A percentile compares a stretch with the other conserved stretches of the same genome.
Conservation (phyloP, 2,888 invertebrate species). For the Eupithecia insigniata region DNA sequence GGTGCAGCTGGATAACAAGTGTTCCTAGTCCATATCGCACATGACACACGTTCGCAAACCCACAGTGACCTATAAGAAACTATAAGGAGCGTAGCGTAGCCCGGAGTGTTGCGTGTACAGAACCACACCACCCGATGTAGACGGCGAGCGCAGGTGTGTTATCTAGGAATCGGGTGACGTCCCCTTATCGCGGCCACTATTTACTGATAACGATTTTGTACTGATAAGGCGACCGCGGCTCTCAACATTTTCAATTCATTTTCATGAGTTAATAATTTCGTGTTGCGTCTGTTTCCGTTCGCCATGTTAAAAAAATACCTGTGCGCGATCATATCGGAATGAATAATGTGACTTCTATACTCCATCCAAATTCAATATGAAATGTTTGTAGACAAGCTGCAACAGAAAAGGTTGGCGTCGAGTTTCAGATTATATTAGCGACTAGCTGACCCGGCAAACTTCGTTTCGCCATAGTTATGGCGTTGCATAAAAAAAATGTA, state of each 20-base stretch:
- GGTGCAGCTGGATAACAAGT: not conserved
- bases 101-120: not conserved
- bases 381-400: no score
- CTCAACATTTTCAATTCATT: conserved; percentile 47
- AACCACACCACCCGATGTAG: not conserved
- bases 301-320: no score
- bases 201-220: conserved; percentile 47
- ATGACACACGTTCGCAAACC: not conserved
- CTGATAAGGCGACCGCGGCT: conserved; percentile 54
- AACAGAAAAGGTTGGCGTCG: no score
- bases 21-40: not conserved
- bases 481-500: no score
- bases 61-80: not conserved
- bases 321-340: no score
- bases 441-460: no score
- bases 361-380: no score
- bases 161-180: conserved; percentile 17
- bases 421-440: no score
- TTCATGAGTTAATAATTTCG: not conserved
- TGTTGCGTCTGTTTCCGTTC: not conserved
- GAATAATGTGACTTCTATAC: no score
- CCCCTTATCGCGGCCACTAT: conserved; percentile 46
- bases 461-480: no score
- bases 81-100: no score
- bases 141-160: not conserved